phyloP scores from a whole-genome alignment of 92 coral and sea anemone species.

The Nematostella vectensis region DNA sequence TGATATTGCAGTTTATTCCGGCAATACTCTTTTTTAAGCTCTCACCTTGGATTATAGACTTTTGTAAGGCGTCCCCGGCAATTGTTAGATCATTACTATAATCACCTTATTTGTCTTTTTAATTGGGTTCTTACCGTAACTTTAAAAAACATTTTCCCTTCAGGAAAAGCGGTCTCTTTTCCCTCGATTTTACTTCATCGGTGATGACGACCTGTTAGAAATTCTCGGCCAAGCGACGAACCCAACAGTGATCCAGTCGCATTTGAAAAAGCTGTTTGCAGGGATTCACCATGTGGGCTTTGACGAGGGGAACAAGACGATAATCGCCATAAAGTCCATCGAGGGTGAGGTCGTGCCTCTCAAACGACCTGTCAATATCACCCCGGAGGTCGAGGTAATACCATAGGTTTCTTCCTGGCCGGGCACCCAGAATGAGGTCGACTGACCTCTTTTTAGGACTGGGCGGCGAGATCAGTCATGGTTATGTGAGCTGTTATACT shows the following conservation, averaged over 20 bases:
- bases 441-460: not conserved
- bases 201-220: constrained; percentile 86
- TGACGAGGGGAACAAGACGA: constrained; percentile 88
- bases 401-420: no score
- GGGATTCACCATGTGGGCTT: constrained; percentile 91
- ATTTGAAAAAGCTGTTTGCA: constrained; percentile 91
- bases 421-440: no score
- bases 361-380: constrained; percentile 77
- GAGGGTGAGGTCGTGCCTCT: constrained; percentile 87
- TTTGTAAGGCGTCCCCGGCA: no score
- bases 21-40: no score
- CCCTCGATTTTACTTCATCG: constrained; percentile 96
- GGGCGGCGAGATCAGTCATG: no score
- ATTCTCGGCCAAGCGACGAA: constrained; percentile 98
- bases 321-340: constrained; percentile 89
- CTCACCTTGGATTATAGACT: no score
- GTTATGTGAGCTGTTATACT: no score
- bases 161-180: constrained; percentile 95
- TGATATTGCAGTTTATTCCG: no score
- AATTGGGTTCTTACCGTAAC: no score
- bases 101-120: no score
- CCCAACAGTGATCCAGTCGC: constrained; percentile 92
- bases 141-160: no score
- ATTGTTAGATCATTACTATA: no score
- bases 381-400: constrained; percentile 98